These are phyloP conservation scores for Sigmodon hispidus DNA, from an alignment of 2,113 vertebrate genomes.

Conservation along the genomic window DNA sequence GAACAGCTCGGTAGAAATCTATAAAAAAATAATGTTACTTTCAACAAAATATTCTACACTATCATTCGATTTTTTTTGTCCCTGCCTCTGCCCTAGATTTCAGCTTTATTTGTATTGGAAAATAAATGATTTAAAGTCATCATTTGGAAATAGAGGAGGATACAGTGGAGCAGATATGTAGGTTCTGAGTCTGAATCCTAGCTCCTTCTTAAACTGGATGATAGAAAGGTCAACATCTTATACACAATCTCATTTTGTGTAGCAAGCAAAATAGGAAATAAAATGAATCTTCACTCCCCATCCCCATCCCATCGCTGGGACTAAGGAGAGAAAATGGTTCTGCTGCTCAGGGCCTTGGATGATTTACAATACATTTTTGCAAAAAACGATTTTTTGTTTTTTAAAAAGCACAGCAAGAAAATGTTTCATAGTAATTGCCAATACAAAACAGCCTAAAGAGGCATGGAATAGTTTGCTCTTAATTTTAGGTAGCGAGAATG, in stretches of 20 bases:
- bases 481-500: not conserved
- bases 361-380: not conserved
- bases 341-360: not conserved
- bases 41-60: not conserved
- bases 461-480: not conserved
- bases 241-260: rapidly evolving
- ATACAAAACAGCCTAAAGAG: not conserved
- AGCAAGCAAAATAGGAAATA: not conserved
- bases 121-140: too few relatives aligned
- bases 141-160: too few relatives aligned
- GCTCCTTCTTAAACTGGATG: not conserved
- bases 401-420: not conserved
- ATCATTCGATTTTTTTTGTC: not conserved
- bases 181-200: not conserved
- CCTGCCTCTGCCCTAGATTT: not conserved
- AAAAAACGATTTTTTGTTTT: not conserved
- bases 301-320: not conserved
- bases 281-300: not conserved
- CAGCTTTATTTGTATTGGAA: too few relatives aligned
- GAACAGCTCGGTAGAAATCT: not conserved
- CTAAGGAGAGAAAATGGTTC: too few relatives aligned
- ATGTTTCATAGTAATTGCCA: not conserved
- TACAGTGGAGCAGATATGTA: rapidly evolving
- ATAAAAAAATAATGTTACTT: not conserved
- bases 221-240: not conserved